phyloP scores from a whole-genome alignment of 2,113 vertebrate genomes.

The Melanotaenia duboulayi region DNA sequence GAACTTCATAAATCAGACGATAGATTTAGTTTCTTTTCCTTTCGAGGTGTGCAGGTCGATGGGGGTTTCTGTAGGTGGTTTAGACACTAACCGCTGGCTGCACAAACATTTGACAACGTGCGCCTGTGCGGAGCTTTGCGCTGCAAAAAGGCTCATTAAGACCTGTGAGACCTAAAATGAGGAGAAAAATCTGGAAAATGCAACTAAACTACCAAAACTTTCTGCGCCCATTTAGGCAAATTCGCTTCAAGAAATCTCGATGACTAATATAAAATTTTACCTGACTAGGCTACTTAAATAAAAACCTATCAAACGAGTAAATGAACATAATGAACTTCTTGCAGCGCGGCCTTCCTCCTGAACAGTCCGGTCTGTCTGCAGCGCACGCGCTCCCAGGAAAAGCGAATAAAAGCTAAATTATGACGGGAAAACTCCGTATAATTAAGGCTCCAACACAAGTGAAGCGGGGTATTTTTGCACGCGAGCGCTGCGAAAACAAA shows the following conservation, averaged over 20 bases:
- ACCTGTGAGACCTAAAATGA: not conserved
- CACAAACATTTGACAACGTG: constrained; percentile 81
- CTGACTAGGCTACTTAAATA: too few species aligned
- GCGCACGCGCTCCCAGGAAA: constrained; percentile 51
- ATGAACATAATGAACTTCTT: too few species aligned
- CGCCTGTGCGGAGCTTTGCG: constrained; percentile 65
- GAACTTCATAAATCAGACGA: constrained; percentile 84
- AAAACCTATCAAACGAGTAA: too few species aligned
- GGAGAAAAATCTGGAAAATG: too few species aligned
- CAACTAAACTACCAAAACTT: too few species aligned
- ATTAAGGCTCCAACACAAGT: constrained; percentile 74
- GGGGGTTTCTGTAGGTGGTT: constrained; percentile 72
- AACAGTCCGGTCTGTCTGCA: constrained; percentile 71
- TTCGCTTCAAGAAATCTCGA: not conserved
- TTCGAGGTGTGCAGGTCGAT: constrained; percentile 77
- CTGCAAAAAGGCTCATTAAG: constrained; percentile 21
- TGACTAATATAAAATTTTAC: too few species aligned
- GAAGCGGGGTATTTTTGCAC: constrained; percentile 76
- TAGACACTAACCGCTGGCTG: constrained; percentile 77
- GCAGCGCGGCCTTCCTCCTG: constrained; percentile 21
- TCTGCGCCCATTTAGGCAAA: not conserved
- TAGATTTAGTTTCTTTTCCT: constrained; percentile 80
- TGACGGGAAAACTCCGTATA: constrained; percentile 58
- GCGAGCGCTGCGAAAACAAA: constrained; percentile 77
- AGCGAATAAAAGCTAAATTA: constrained; percentile 66